Base-by-base conservation (phyloP, 1,140 invertebrate genomes). In the Saxidomus purpurata region DNA sequence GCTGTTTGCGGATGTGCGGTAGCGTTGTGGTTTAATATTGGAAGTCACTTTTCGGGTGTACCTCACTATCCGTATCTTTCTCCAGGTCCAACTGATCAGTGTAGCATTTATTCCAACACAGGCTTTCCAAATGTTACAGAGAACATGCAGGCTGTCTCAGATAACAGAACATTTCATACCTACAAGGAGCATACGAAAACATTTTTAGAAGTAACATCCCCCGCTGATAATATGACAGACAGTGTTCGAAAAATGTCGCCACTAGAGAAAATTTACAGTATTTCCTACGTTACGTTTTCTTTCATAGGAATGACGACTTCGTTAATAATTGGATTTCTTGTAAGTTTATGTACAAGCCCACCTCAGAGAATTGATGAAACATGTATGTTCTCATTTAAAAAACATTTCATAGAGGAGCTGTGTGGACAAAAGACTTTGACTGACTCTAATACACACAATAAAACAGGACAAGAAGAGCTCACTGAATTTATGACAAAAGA, bases 11-110 rank as follows among this genome's bases (percentile, higher is more conserved):
- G 85, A 43, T 38, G 38, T 6, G 38, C 28, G 6, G 17, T 79
- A 15, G 49, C 55, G 11, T 38, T 87, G 2, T 87, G 85, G 85
- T n/a, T 87, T n/a, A 59, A 74, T 15, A 52, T 87, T 2, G 85
- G 85, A 40, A 31, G 49, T 36, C 28, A 49, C 6, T 79, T 79
- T 31, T 38, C 71, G 22, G 74, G 36, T 34, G 4, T 55, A 4
- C 38, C 67, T 19, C 1, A 0, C 15, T 34, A 52, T 63, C 85
- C 85, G 8, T 49, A 34, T 15, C 55, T 77, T 34, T 52, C 74
- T 8, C 34, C 49, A 8, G 85, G 85, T n/a, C 85, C 85, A 13
- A 87, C 85, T 1, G 28, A 52, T 28, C 36, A 77, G 31, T 87
- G 85, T 31, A 25, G 38, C 13, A 25, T 15, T 49, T 69, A 69